Conservation (phyloP, 1,140 invertebrate genomes). For the Lanistes nyassanus region DNA sequence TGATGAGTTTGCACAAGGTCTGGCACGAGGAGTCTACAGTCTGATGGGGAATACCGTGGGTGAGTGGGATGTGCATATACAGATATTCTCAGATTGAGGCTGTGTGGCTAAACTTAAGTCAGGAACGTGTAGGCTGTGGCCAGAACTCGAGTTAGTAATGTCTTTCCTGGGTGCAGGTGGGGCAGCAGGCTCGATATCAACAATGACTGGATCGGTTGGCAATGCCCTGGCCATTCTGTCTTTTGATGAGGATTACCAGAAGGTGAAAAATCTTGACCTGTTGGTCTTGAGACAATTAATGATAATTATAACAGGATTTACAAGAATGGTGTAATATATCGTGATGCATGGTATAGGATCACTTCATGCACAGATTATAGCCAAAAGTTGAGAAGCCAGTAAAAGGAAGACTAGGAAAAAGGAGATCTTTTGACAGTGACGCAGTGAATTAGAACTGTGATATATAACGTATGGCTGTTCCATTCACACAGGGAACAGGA, state of each 20-base stretch:
- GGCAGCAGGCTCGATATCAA: conserved; percentile 62
- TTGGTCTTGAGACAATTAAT: not conserved
- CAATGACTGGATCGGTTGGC: conserved; percentile 65
- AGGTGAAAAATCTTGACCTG: conserved; percentile 46
- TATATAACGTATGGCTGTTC: too few relatives aligned
- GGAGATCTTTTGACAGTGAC: too few relatives aligned
- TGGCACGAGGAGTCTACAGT: conserved; percentile 63
- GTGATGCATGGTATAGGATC: not conserved
- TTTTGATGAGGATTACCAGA: conserved; percentile 67
- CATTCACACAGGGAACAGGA: too few relatives aligned
- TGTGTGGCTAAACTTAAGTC: too few relatives aligned
- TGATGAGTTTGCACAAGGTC: conserved; percentile 65
- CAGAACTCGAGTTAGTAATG: not conserved
- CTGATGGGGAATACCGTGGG: conserved; percentile 67
- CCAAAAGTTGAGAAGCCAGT: too few relatives aligned
- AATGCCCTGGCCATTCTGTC: conserved; percentile 64
- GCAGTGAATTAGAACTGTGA: too few relatives aligned
- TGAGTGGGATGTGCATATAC: conserved; percentile 33
- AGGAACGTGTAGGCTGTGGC: too few relatives aligned
- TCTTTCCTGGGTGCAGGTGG: conserved; percentile 53
- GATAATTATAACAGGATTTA: conserved; percentile 23
- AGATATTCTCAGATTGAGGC: too few relatives aligned
- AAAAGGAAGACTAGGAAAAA: too few relatives aligned
- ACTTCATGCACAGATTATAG: too few relatives aligned
- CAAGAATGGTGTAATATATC: not conserved